Evolutionary conservation across 2,888 invertebrate genomes (phyloP).

Genomic region (Agonum fuliginosum): DNA sequence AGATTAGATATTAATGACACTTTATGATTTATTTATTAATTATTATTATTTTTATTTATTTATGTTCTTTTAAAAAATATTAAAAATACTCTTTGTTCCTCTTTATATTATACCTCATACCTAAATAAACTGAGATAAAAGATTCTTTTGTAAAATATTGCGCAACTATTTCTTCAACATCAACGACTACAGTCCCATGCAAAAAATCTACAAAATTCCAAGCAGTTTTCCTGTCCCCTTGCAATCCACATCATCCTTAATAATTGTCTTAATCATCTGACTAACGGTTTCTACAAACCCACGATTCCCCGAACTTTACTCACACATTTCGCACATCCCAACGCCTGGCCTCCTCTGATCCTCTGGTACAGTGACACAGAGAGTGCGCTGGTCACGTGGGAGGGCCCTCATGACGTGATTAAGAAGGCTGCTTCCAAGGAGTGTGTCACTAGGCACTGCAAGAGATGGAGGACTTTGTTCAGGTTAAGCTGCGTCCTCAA

Average conservation of each 20-base stretch:
- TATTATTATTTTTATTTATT: too few relatives aligned
- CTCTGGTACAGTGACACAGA: slow-evolving; percentile 2
- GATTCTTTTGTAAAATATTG: background rate
- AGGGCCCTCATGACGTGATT: background rate
- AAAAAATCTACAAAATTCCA: too few relatives aligned
- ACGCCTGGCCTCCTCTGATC: background rate
- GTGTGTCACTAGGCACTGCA: background rate
- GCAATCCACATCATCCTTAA: background rate
- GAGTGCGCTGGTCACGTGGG: background rate
- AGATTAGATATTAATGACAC: too few relatives aligned
- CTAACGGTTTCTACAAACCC: slow-evolving; percentile 10
- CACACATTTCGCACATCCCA: background rate
- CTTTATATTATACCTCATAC: too few relatives aligned
- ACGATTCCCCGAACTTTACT: slow-evolving; percentile 11
- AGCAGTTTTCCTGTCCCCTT: background rate
- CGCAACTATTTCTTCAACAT: background rate
- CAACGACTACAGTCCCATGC: background rate
- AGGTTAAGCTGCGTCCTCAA: too few relatives aligned
- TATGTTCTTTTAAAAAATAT: background rate
- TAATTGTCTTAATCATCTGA: background rate
- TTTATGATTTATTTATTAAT: too few relatives aligned
- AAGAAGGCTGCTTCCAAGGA: background rate
- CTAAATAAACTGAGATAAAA: too few relatives aligned
- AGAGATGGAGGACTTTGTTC: background rate
- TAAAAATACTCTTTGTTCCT: too few relatives aligned